Evolutionary conservation across 2,797 vertebrate genomes (phyloP).

Genomic region (Decapterus maruadsi): DNA sequence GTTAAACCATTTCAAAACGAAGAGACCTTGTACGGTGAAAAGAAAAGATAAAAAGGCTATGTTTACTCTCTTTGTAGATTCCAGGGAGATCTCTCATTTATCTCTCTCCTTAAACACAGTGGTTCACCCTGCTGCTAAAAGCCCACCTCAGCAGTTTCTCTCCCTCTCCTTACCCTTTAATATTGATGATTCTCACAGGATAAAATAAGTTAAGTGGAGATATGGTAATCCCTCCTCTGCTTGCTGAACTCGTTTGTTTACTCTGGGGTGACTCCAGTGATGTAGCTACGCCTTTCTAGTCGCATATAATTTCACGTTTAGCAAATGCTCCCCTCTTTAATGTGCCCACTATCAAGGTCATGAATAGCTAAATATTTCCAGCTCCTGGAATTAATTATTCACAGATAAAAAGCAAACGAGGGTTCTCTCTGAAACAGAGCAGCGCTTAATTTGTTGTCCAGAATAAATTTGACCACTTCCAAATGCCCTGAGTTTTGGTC

Average conservation of each 20-base stretch:
- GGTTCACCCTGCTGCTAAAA: constrained; percentile 85
- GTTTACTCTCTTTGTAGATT: constrained; percentile 86
- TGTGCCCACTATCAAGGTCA: constrained; percentile 84
- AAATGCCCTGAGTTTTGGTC: constrained; percentile 11
- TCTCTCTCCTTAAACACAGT: constrained; percentile 86
- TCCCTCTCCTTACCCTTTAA: constrained; percentile 85
- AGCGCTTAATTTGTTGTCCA: constrained; percentile 46
- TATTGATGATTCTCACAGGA: constrained; percentile 91
- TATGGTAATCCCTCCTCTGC: constrained; percentile 88
- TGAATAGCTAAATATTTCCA: constrained; percentile 75
- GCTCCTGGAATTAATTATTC: constrained; percentile 75
- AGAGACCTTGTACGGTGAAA: constrained; percentile 60
- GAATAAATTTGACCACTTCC: constrained; percentile 48
- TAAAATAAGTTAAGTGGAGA: constrained; percentile 89
- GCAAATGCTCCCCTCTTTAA: constrained; percentile 77
- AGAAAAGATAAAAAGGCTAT: constrained; percentile 80
- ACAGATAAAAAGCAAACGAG: constrained; percentile 69
- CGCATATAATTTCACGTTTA: constrained; percentile 85
- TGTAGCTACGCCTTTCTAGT: constrained; percentile 81
- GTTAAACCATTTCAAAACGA: constrained; percentile 69
- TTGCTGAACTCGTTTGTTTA: constrained; percentile 86
- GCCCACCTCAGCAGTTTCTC: constrained; percentile 86
- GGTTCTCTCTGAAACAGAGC: constrained; percentile 33
- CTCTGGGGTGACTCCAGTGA: constrained; percentile 85
- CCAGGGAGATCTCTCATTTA: constrained; percentile 84